These are phyloP conservation scores for Promerops cafer DNA, from an alignment of 2,113 vertebrate genomes.

Conservation along the genomic window DNA sequence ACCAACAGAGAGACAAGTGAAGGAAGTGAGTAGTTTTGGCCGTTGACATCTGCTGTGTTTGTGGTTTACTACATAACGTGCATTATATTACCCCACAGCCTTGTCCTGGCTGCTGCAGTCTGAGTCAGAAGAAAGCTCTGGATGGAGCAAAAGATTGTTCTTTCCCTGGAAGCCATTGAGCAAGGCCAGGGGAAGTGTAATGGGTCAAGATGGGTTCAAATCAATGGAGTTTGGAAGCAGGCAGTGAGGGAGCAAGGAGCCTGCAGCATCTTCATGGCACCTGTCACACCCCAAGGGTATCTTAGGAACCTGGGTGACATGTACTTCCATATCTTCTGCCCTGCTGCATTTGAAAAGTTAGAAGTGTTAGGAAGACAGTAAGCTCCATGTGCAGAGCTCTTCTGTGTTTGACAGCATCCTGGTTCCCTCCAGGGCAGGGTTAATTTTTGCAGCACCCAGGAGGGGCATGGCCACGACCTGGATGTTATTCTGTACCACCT, in stretches of 20 bases:
- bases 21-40: neutral
- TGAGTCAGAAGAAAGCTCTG: neutral
- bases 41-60: neutral
- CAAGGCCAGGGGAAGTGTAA: neutral
- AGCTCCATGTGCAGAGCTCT: neutral
- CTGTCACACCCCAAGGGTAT: neutral
- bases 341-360: neutral
- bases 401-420: neutral
- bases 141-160: neutral
- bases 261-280: neutral
- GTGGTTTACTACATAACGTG: fast-evolving
- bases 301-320: neutral
- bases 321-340: neutral
- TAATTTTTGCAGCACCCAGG: neutral
- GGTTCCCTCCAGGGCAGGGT: neutral
- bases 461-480: neutral
- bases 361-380: neutral
- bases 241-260: neutral
- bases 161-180: neutral
- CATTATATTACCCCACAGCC: neutral
- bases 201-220: neutral
- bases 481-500: neutral
- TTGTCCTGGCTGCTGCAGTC: neutral
- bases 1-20: neutral
- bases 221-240: neutral